Evolutionary conservation across 2,113 vertebrate genomes (phyloP), one percentile per base, ranked within the genome.

Genomic region (Epinephelus lanceolatus): DNA sequence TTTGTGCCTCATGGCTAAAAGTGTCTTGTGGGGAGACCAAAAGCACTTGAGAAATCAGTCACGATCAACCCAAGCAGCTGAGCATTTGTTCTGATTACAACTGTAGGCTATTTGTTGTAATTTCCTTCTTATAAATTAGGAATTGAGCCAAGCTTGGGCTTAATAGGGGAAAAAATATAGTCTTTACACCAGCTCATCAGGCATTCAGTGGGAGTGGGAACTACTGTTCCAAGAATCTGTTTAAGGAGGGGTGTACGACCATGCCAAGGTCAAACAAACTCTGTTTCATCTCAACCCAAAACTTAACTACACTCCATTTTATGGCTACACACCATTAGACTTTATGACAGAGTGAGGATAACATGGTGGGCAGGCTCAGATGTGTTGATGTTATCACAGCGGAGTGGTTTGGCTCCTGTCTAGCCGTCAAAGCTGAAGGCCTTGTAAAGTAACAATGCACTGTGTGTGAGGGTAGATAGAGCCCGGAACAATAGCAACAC

Each of bases 321-420:
- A 86, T 51, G 71, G 81, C 77, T 53, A 42, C 70, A 70, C 83
- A 83, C 78, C 77, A 84, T 88, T 80, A 81, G 67, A 61, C 78
- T 91, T 91, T 88, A 85, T 67, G 85, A 85, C 81, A 70, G 78
- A 57, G 77, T 25, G 10, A 73, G 62, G 69, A 63, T 68, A 85
- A 86, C 85, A 71, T n/a, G 68, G 65, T 71, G 68, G 83, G 76
- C 71, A 62, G 60, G 65, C 81, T 86, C 63, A 78, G 63, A 66
- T 88, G 76, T 78, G 76, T 86, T 86, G 87, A 88, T 88, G 81
- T 81, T 91, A 89, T 92, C 86, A 63, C 23, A 71, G 76, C 25
- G 25, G 49, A 53, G 27, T 70, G 27, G 67, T 86, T 84, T 73
- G 83, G 76, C 81, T 84, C 60, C 79, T 42, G 55, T 72, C 85